Base-by-base conservation (phyloP, 1,140 invertebrate genomes). In the Cherax destructor region DNA sequence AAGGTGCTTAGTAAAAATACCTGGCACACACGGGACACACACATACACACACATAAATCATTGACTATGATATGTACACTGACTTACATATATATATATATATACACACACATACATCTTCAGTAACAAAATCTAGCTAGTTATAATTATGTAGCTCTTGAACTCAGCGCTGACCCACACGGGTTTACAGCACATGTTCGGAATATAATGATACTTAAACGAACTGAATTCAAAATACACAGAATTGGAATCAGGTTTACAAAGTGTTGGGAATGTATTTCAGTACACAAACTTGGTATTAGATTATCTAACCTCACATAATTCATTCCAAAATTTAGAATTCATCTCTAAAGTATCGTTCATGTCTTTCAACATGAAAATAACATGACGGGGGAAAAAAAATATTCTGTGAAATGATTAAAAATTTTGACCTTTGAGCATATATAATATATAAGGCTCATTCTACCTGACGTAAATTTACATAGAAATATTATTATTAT, bases 51-150 rank as follows among this genome's bases (percentile, higher is more conserved):
- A 59, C 52, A 24, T 81, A 81, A 52, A 81, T 83, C 52, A 61
- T 61, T 21, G 13, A 83, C 81, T 65, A 69, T 83, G 81, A 83
- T 83, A 83, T 83, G 81, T 83, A 83, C 81, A 83, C 81, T 65
- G 59, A 69, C 59, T 83, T 83, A 69, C 81, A 47, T 83, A 65
- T 83, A 69, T 83, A 83, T 56, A 83, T 18, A 69, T 83, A 65
- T 83, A 47, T 83, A 83, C 81, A 83, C 16, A 41, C 30, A 41
- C 2, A 41, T 2, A 41, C 30, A 41, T 41, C 30, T 41, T 41
- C 30, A 41, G 30, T 41, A 41, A 41, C 30, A 41, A 41, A 41
- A 41, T 41, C 30, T 41, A 41, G 30, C 30, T 41, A 41, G 30
- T 41, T 41, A 41, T 41, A 41, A 41, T 41, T 2, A 41, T 41